phyloP scores from a whole-genome alignment of 1,140 invertebrate genomes.

The Zaprionus davidi region DNA sequence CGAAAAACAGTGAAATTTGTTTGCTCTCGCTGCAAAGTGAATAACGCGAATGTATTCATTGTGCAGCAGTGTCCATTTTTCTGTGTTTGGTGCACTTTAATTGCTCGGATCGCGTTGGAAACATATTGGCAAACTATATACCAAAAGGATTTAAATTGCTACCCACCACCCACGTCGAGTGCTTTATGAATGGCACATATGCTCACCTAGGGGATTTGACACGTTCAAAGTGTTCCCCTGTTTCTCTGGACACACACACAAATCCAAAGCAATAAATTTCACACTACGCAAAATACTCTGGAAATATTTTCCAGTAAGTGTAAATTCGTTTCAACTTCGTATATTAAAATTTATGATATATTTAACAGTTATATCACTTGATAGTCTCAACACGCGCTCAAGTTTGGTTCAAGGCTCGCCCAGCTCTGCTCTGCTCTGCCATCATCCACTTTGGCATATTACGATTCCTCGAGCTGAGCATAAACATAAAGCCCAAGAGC shows the following conservation, averaged over 20 bases:
- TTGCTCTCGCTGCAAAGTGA: slow-evolving; percentile 1
- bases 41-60: slow-evolving; percentile 18
- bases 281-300: not conserved
- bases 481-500: slow-evolving; percentile 70
- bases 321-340: not conserved
- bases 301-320: not conserved
- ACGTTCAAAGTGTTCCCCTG: slow-evolving; percentile 18
- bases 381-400: slow-evolving; percentile 26
- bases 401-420: slow-evolving; percentile 21
- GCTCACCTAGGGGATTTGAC: slow-evolving; percentile 37
- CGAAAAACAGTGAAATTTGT: slow-evolving; percentile 15
- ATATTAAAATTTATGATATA: not conserved
- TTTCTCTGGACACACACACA: not conserved
- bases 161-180: slow-evolving; percentile 17
- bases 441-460: slow-evolving; percentile 62
- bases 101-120: slow-evolving; percentile 32
- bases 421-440: slow-evolving; percentile 25
- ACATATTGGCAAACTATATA: slow-evolving; percentile 29
- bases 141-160: slow-evolving; percentile 32
- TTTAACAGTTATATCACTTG: slow-evolving; percentile 2
- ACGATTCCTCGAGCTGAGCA: slow-evolving; percentile 12
- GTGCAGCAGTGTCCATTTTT: not conserved
- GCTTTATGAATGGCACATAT: slow-evolving; percentile 32
- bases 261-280: slow-evolving; percentile 28
- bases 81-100: slow-evolving; percentile 24